Conservation (phyloP, 2,888 invertebrate genomes). For the Agrypnus murinus region DNA sequence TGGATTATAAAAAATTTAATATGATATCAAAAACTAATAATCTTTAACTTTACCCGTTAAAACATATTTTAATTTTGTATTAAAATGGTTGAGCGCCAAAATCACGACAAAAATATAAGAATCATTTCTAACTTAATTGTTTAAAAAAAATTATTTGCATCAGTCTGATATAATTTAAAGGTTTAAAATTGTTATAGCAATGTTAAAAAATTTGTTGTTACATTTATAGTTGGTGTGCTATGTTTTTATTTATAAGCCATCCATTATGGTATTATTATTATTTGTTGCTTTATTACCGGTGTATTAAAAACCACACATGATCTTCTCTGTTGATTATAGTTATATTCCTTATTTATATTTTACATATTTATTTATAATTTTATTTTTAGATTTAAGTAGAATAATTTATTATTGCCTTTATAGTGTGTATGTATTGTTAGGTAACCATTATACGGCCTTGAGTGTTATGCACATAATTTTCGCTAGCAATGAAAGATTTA, state of each 20-base stretch:
- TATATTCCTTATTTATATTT: conserved; percentile 21
- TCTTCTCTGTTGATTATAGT: conserved; percentile 17
- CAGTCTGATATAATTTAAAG: too few relatives aligned
- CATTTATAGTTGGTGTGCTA: too few relatives aligned
- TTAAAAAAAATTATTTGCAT: too few relatives aligned
- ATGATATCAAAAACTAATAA: too few relatives aligned
- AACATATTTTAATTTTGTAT: too few relatives aligned
- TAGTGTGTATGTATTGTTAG: conserved; percentile 30
- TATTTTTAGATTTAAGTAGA: conserved; percentile 33
- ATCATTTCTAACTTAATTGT: too few relatives aligned
- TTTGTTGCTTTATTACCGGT: neutral
- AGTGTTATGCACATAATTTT: conserved; percentile 31
- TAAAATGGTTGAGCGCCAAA: too few relatives aligned
- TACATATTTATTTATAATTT: conserved; percentile 25
- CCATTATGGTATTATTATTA: conserved; percentile 2
- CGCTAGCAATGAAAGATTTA: conserved; percentile 31
- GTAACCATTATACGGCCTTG: conserved; percentile 28
- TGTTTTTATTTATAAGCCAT: conserved; percentile 10
- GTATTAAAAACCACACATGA: neutral
- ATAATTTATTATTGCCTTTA: conserved; percentile 39
- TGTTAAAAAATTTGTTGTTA: too few relatives aligned
- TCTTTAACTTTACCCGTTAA: too few relatives aligned
- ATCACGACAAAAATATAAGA: too few relatives aligned
- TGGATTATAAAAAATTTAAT: too few relatives aligned
- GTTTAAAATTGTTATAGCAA: too few relatives aligned